phyloP scores from a whole-genome alignment of 2,113 vertebrate species.

The Brevimyrus niger region DNA sequence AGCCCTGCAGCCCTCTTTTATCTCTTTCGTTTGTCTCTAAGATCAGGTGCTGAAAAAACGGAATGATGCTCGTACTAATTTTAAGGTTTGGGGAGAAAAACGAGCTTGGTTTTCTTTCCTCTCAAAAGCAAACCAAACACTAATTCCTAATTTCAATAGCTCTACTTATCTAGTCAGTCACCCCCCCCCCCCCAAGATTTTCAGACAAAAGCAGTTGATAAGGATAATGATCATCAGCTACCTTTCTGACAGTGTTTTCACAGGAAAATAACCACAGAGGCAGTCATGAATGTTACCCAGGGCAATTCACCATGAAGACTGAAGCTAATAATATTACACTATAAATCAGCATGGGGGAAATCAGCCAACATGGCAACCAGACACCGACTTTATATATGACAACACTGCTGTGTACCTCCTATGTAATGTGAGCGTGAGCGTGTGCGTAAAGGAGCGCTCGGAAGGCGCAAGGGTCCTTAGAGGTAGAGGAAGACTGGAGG shows the following conservation, averaged over 20 bases:
- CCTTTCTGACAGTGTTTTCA: constrained; percentile 16
- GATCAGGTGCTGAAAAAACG: neutral
- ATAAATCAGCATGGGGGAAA: neutral
- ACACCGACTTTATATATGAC: neutral
- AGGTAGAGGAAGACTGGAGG: neutral
- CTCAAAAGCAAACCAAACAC: neutral
- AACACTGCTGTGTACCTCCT: neutral
- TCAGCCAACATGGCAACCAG: neutral
- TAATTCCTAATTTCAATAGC: neutral
- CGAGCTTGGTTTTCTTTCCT: neutral
- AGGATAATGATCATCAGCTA: constrained; percentile 19
- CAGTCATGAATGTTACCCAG: constrained; percentile 23
- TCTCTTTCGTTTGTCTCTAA: neutral
- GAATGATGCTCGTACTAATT: neutral
- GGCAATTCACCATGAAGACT: neutral
- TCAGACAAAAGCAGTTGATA: constrained; percentile 13
- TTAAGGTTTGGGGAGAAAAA: neutral
- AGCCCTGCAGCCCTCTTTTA: neutral
- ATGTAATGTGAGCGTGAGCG: too few species aligned
- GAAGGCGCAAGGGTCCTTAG: neutral
- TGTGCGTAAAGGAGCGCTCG: neutral
- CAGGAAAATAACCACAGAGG: constrained; percentile 21
- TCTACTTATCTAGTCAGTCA: neutral
- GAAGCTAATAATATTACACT: neutral
- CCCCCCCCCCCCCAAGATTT: neutral